phyloP scores from a whole-genome alignment of 2,797 vertebrate species.

The Scolopax rusticola region DNA sequence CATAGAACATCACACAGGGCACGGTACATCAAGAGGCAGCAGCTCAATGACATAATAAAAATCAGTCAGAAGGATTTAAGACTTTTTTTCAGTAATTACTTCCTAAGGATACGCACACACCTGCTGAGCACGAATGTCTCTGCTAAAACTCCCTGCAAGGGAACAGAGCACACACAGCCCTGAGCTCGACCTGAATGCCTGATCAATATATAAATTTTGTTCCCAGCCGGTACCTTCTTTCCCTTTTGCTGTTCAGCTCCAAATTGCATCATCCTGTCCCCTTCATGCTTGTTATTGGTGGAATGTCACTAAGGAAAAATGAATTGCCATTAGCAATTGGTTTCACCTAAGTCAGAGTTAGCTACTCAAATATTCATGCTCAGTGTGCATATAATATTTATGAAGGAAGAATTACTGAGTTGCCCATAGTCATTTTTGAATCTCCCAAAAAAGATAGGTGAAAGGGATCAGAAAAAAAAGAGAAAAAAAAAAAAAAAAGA shows the following conservation, averaged over 20 bases:
- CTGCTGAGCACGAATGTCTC: neutral
- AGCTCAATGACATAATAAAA: neutral
- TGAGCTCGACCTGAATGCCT: neutral
- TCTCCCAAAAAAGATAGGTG: conserved; percentile 26
- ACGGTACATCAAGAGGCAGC: rapidly evolving
- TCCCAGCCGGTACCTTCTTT: neutral
- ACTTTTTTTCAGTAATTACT: neutral
- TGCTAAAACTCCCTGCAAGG: neutral
- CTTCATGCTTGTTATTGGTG: conserved; percentile 31
- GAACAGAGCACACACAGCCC: neutral
- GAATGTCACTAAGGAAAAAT: conserved; percentile 67
- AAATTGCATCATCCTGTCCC: conserved; percentile 28
- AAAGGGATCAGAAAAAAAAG: neutral
- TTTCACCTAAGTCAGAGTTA: conserved; percentile 67
- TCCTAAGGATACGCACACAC: neutral
- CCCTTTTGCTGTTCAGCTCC: neutral
- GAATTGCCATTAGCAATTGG: conserved; percentile 64
- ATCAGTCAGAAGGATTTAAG: neutral
- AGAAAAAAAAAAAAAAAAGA: neutral
- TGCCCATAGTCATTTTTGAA: conserved; percentile 49
- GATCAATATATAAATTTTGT: neutral
- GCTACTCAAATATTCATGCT: conserved; percentile 73
- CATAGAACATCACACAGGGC: rapidly evolving
- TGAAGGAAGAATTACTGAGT: conserved; percentile 66
- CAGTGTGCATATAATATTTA: conserved; percentile 61